Percentiles rank a stretch among this genome's conserved stretches.
phyloP scores from a whole-genome alignment of 1,140 invertebrate genomes.

The Aphelenchoides fujianensis region DNA sequence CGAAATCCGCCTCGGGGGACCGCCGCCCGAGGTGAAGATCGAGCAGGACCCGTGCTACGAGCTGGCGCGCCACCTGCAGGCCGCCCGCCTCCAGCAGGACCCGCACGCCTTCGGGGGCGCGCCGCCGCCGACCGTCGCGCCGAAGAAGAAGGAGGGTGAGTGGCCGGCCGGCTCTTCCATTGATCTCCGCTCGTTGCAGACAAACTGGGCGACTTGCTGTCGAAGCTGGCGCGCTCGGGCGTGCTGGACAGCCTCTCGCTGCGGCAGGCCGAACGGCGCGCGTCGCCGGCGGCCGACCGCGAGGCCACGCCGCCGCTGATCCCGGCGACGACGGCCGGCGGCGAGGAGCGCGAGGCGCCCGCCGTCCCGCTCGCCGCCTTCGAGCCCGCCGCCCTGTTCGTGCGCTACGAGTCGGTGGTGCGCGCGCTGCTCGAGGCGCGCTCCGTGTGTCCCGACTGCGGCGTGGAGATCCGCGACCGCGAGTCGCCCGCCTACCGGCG shows the following conservation, averaged over 20 bases:
- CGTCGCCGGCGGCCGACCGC: conserved; percentile 4
- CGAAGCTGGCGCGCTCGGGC: conserved; percentile 25
- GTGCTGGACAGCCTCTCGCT: conserved; percentile 22
- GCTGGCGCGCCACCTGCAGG: conserved; percentile 48
- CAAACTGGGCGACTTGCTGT: background rate
- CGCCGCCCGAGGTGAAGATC: conserved; percentile 72
- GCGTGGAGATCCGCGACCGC: conserved; percentile 44
- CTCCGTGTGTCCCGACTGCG: conserved; percentile 47
- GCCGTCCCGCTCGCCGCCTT: conserved; percentile 38
- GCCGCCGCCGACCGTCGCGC: background rate
- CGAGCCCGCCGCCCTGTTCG: conserved; percentile 44
- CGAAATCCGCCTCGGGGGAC: conserved; percentile 76
- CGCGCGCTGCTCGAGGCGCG: conserved; percentile 38
- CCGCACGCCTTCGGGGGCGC: no score
- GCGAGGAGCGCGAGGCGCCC: conserved; percentile 36
- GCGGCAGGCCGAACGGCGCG: background rate
- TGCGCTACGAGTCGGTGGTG: conserved; percentile 54
- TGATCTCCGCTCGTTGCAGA: background rate
- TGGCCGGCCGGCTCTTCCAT: background rate
- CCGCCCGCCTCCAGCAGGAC: conserved; percentile 31
- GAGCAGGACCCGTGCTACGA: conserved; percentile 63
- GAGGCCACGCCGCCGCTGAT: conserved; percentile 38
- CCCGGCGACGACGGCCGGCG: conserved; percentile 33
- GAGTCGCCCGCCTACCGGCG: conserved; percentile 42
- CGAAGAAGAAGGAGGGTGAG: conserved; percentile 1